phyloP scores from a whole-genome alignment of 2,797 vertebrate genomes.

The Oryzias dopingdopingensis region DNA sequence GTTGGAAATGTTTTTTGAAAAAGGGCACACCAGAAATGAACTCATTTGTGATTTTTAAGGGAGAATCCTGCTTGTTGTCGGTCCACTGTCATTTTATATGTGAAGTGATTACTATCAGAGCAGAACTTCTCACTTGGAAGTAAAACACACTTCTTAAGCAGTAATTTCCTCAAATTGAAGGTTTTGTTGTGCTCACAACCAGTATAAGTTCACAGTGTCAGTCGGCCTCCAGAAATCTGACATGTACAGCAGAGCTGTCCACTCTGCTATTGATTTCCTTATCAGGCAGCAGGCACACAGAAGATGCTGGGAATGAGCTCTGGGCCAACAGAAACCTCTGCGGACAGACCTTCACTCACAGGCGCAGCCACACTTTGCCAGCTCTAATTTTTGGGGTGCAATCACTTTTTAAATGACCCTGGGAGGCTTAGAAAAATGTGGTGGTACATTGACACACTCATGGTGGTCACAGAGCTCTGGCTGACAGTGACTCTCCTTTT shows the following conservation, averaged over 20 bases:
- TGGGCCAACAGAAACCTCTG: conserved; percentile 23
- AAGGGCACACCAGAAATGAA: no score
- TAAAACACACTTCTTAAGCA: conserved; percentile 11
- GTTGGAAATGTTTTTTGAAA: no score
- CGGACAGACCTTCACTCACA: conserved; percentile 16
- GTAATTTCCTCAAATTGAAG: conserved; percentile 28
- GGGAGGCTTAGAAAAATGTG: conserved; percentile 45
- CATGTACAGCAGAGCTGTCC: conserved; percentile 45
- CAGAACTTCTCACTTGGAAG: conserved; percentile 11
- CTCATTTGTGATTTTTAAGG: no score
- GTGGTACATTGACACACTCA: conserved; percentile 22
- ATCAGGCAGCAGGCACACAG: conserved; percentile 49
- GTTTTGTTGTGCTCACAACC: conserved; percentile 30
- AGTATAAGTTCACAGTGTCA: conserved; percentile 26
- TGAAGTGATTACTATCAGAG: background rate
- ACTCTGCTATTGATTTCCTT: conserved; percentile 56
- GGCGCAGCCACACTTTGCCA: conserved; percentile 20
- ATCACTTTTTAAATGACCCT: conserved; percentile 46
- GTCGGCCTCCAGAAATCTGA: conserved; percentile 29
- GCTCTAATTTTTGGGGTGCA: conserved; percentile 53
- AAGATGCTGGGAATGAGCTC: conserved; percentile 34
- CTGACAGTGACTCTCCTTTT: conserved; percentile 49
- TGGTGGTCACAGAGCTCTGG: conserved; percentile 34
- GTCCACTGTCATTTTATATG: no score
- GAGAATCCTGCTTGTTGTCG: no score